phyloP scores from a whole-genome alignment of 2,888 invertebrate genomes.

The Biston stratarius region DNA sequence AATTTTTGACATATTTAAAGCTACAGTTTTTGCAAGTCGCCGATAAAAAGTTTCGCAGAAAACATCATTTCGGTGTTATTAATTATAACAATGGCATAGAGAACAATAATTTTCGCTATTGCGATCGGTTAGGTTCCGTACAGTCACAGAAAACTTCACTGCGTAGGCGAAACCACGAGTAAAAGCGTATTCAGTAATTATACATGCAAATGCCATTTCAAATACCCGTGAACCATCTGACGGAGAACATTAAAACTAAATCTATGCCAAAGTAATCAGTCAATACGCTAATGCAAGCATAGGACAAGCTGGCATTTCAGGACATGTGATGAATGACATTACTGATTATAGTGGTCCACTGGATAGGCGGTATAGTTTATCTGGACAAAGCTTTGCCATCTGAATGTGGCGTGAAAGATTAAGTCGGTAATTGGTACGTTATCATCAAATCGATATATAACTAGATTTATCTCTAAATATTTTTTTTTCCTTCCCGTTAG shows the following conservation, averaged over 20 bases:
- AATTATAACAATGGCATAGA: too few relatives aligned
- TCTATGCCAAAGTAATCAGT: constrained; percentile 24
- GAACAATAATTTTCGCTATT: background rate
- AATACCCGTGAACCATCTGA: background rate
- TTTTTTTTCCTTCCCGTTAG: too few relatives aligned
- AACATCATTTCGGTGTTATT: too few relatives aligned
- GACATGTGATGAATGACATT: constrained; percentile 31
- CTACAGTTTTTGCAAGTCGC: too few relatives aligned
- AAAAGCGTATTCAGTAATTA: background rate
- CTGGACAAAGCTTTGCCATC: constrained; percentile 2
- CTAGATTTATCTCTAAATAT: background rate
- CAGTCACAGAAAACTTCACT: background rate
- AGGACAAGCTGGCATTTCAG: constrained; percentile 27
- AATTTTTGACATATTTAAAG: too few relatives aligned
- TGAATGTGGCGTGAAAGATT: constrained; percentile 9
- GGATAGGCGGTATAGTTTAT: background rate
- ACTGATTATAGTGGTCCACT: constrained; percentile 19
- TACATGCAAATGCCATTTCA: background rate
- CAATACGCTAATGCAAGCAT: constrained; percentile 26
- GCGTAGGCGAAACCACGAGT: background rate
- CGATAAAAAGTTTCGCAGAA: too few relatives aligned
- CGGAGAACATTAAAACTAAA: constrained; percentile 13
- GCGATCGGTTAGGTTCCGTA: too few relatives aligned
- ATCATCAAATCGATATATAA: too few relatives aligned
- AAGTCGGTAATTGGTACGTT: background rate